These are phyloP conservation scores for Dasyurus viverrinus DNA, from an alignment of 2,113 vertebrate species.

Conservation along the genomic window DNA sequence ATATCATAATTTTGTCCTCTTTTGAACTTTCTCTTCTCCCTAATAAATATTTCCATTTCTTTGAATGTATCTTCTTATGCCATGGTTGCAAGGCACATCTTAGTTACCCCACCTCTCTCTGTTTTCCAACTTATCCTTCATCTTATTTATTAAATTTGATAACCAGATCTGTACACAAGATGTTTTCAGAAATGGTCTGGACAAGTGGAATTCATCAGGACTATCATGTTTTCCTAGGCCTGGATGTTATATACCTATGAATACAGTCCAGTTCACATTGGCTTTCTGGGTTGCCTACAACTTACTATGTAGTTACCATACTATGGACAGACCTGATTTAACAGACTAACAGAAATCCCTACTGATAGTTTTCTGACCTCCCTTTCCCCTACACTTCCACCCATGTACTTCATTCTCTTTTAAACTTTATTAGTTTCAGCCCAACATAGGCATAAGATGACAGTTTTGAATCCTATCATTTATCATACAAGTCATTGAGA, in stretches of 20 bases:
- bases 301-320: not conserved
- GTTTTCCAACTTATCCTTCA: not conserved
- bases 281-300: not conserved
- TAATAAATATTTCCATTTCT: not conserved
- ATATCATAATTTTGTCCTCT: too few species aligned
- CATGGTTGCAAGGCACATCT: not conserved
- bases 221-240: too few species aligned
- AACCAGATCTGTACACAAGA: not conserved
- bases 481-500: not conserved
- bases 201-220: not conserved
- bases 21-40: not conserved
- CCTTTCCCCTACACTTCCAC: not conserved
- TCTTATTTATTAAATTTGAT: not conserved
- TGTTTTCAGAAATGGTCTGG: not conserved
- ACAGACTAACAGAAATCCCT: not conserved
- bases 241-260: not conserved
- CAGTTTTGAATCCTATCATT: not conserved
- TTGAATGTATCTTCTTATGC: not conserved
- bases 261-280: not conserved
- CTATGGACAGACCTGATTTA: too few species aligned
- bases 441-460: not conserved
- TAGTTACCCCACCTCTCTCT: not conserved
- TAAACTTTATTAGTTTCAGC: not conserved
- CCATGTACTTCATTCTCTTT: not conserved
- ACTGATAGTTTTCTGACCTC: not conserved